These are phyloP conservation scores for Cephus runcator DNA, from an alignment of 2,888 invertebrate genomes.

Conservation along the genomic window DNA sequence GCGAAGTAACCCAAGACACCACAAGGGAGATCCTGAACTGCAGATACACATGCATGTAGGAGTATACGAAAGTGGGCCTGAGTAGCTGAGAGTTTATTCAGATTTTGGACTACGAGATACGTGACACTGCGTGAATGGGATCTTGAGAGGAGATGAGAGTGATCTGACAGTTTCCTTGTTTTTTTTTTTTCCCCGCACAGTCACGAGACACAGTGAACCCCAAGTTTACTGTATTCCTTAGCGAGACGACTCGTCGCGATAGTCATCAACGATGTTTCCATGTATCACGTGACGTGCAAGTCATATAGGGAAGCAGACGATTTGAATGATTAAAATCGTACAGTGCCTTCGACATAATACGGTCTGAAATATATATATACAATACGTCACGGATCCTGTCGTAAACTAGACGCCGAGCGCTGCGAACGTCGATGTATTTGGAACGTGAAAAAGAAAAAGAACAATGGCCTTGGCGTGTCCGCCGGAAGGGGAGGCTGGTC, in stretches of 20 bases:
- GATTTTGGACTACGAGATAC: neutral
- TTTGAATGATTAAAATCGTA: neutral
- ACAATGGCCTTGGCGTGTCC: slow-evolving; percentile 63
- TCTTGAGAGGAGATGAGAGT: neutral
- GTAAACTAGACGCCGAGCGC: neutral
- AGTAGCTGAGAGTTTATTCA: neutral
- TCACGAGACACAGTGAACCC: neutral
- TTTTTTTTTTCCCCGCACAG: neutral
- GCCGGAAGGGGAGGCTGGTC: slow-evolving; percentile 46
- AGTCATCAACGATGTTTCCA: neutral
- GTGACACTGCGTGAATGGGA: neutral
- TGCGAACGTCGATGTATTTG: neutral
- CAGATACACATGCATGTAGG: neutral
- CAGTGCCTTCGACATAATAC: neutral
- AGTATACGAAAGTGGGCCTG: neutral
- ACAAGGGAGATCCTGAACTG: neutral
- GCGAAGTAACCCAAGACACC: neutral
- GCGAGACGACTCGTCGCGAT: neutral
- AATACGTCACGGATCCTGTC: neutral
- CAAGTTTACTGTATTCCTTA: neutral
- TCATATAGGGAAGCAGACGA: neutral
- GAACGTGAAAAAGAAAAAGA: slow-evolving; percentile 22
- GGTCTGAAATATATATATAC: neutral
- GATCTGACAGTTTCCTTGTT: neutral
- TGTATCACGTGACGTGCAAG: neutral